These are phyloP conservation scores for Pyrgilauda ruficollis DNA, from an alignment of 2,113 vertebrate species.

Conservation along the genomic window DNA sequence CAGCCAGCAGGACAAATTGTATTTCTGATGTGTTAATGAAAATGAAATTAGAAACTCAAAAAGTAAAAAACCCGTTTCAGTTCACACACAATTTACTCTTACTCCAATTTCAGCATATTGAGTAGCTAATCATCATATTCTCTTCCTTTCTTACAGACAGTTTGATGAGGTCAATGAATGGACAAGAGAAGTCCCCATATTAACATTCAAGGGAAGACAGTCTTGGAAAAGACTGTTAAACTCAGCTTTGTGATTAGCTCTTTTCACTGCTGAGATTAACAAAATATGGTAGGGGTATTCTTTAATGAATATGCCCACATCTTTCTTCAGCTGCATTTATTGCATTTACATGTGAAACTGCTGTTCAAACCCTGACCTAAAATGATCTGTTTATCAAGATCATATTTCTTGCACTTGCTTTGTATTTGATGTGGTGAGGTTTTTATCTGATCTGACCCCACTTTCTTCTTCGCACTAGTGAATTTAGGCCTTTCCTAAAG, in stretches of 20 bases:
- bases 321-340: neutral
- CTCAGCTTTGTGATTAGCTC: neutral
- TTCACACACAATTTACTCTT: neutral
- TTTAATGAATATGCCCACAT: neutral
- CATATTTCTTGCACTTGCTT: neutral
- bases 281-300: neutral
- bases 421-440: neutral
- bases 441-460: neutral
- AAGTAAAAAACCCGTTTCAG: neutral
- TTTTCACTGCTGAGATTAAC: neutral
- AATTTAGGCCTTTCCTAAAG: neutral
- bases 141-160: neutral
- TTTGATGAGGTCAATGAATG: conserved; percentile 16
- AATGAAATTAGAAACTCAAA: conserved; percentile 37
- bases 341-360: neutral
- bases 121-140: neutral
- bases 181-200: neutral
- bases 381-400: neutral
- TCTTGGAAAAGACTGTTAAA: neutral
- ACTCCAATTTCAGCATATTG: neutral
- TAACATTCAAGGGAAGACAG: neutral
- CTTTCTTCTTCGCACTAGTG: neutral
- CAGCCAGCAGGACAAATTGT: conserved; percentile 24
- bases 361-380: neutral
- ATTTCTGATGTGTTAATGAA: conserved; percentile 33